These are phyloP conservation scores for Bungarus multicinctus DNA, from an alignment of 2,113 vertebrate species.

Conservation along the genomic window DNA sequence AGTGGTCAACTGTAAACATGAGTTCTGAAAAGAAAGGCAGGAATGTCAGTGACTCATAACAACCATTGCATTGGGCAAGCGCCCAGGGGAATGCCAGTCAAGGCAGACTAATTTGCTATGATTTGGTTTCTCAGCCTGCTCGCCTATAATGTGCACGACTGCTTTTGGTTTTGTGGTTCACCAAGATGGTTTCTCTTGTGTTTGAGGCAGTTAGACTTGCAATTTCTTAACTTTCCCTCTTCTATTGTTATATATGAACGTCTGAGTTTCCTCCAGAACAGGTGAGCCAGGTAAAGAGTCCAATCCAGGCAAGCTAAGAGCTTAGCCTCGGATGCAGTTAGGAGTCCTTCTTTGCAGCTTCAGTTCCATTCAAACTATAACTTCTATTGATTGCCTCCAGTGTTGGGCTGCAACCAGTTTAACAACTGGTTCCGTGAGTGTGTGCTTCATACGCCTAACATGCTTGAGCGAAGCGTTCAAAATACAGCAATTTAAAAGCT, in stretches of 20 bases:
- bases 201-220: background rate
- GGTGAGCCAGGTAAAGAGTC: too few relatives aligned
- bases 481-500: too few relatives aligned
- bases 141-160: background rate
- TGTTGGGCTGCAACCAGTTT: too few relatives aligned
- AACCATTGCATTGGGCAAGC: background rate
- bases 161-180: background rate
- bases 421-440: too few relatives aligned
- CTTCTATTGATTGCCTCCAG: background rate
- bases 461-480: too few relatives aligned
- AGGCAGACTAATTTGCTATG: background rate
- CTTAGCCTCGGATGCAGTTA: background rate
- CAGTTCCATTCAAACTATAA: background rate
- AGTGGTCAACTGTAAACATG: constrained; percentile 29
- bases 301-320: background rate
- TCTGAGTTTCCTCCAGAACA: background rate
- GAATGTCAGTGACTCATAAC: background rate
- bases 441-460: too few relatives aligned
- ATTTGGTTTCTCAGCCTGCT: background rate
- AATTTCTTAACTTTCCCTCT: too few relatives aligned
- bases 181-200: background rate
- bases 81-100: background rate
- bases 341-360: background rate
- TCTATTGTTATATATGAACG: background rate
- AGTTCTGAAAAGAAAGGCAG: background rate